phyloP scores from a whole-genome alignment of 2,113 vertebrate genomes.

The Australoheros scitulus region DNA sequence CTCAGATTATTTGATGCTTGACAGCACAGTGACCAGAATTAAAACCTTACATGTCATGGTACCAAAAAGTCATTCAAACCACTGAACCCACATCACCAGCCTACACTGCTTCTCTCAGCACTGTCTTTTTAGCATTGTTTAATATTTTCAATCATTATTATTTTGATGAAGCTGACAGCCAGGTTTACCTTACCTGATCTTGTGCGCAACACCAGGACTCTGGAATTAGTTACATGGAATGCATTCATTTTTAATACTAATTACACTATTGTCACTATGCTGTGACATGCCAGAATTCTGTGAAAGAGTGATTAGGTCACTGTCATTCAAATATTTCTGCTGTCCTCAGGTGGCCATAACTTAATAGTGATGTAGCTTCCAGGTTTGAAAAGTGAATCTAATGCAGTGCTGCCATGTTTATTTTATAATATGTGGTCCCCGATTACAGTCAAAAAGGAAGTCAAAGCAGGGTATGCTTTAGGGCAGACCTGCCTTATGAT shows the following conservation, averaged over 20 bases:
- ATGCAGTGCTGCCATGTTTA: not conserved
- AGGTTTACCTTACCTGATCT: not conserved
- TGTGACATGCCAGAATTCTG: too few species aligned
- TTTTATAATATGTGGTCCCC: too few species aligned
- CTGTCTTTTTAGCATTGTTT: not conserved
- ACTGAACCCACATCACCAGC: too few species aligned
- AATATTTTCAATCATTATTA: not conserved
- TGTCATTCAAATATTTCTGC: not conserved
- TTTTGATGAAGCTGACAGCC: not conserved
- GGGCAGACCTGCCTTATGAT: not conserved
- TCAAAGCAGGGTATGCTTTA: too few species aligned
- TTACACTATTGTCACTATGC: not conserved
- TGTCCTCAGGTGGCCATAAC: not conserved
- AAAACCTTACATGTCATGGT: too few species aligned
- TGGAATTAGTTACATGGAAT: not conserved
- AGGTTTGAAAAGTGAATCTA: not conserved
- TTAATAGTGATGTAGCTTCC: not conserved
- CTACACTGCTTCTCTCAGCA: too few species aligned
- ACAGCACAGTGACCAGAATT: too few species aligned
- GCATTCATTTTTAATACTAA: not conserved
- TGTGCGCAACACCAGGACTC: not conserved
- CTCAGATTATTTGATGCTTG: too few species aligned
- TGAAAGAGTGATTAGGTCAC: too few species aligned
- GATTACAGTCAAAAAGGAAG: too few species aligned
- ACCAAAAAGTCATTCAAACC: too few species aligned